Evolutionary conservation across 1,140 invertebrate species (phyloP).

Genomic region (Amphibalanus amphitrite): DNA sequence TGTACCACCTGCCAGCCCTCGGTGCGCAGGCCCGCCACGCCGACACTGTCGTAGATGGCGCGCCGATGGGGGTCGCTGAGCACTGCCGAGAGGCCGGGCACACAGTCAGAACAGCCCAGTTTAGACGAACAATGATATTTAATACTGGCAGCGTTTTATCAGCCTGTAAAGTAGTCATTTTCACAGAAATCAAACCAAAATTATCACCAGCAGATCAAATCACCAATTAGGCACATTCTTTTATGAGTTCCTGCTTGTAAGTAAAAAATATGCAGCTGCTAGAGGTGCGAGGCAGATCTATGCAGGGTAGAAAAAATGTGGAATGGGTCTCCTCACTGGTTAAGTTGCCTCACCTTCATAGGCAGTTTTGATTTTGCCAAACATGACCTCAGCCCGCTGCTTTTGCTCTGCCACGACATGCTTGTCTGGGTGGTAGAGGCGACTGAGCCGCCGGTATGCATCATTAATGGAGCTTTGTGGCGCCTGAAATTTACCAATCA

Average conservation of each 20-base stretch:
- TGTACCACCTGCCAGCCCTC: slow-evolving; percentile 85
- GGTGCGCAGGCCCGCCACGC: slow-evolving; percentile 61
- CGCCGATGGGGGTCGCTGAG: slow-evolving; percentile 55
- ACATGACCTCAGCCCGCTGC: slow-evolving; percentile 73
- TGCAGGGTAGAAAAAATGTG: too few species aligned
- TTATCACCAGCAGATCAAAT: slow-evolving; percentile 10
- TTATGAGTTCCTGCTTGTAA: not conserved
- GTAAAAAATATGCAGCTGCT: not conserved
- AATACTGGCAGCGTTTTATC: too few species aligned
- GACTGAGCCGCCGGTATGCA: slow-evolving; percentile 73
- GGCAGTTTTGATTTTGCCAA: slow-evolving; percentile 77
- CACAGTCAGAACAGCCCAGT: slow-evolving; percentile 3
- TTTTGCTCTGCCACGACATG: slow-evolving; percentile 59
- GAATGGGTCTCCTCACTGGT: too few species aligned
- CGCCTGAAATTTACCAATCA: slow-evolving; percentile 41
- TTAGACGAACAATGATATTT: too few species aligned
- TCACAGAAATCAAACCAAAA: slow-evolving; percentile 6
- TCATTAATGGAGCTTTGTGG: slow-evolving; percentile 71
- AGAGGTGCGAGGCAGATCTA: not conserved
- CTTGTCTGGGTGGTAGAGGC: slow-evolving; percentile 90
- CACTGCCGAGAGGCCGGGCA: slow-evolving; percentile 33
- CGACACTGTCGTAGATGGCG: slow-evolving; percentile 62
- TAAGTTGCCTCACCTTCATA: slow-evolving; percentile 93
- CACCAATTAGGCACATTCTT: not conserved
- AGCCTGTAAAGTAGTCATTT: slow-evolving; percentile 5